Base-by-base conservation (phyloP, 2,113 vertebrate genomes). In the Sinocyclocheilus rhinocerous region DNA sequence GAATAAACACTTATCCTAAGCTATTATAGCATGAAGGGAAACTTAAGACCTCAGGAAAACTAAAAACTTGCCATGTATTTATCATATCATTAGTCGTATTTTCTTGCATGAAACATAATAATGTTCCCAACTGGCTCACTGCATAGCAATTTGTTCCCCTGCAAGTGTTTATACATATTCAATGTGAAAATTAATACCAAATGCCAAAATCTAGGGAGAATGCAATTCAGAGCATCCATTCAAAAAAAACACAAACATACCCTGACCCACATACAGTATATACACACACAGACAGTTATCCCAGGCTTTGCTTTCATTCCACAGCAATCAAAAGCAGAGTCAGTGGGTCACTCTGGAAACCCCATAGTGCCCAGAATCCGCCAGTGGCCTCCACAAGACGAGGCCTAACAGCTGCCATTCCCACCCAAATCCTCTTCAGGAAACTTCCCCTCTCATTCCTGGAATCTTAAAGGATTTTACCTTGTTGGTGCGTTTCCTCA, bases 181-280 rank as follows among this genome's bases (percentile, higher is more conserved):
- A 88, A 83, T 45, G 57, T 89, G 69, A 76, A 86, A 90, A 89
- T 59, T 24, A 81, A 86, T 89, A 87, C 87, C 84, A 81, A 87
- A 84, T 72, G 63, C 50, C 69, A 82, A 83, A 77, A 69, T 69
- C 61, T 78, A 75, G 63, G 20, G 81, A 84, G 81, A 77, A 87
- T 45, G 77, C 72, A 15, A 79, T 84, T 78, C 75, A 67, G 73
- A 87, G 81, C 69, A 87, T 84, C 78, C 24, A 75, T 75, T 82
- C 9, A 69, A 69, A 70, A 87, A 33, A 45, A 79, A 82, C 61
- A 84, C 26, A 86, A 67, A 88, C 73, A 83, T 45, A 4, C 55
- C 2, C 84, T 33, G 26, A 76, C 16, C 26, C 36, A 39, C 24
- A 65, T 55, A 73, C 36, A 72, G 24, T 77, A 55, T 50, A 65